A percentile compares a stretch with the other conserved stretches of the same genome.
Conservation (phyloP, 2,888 invertebrate genomes). For the Eumerus sabulonum region DNA sequence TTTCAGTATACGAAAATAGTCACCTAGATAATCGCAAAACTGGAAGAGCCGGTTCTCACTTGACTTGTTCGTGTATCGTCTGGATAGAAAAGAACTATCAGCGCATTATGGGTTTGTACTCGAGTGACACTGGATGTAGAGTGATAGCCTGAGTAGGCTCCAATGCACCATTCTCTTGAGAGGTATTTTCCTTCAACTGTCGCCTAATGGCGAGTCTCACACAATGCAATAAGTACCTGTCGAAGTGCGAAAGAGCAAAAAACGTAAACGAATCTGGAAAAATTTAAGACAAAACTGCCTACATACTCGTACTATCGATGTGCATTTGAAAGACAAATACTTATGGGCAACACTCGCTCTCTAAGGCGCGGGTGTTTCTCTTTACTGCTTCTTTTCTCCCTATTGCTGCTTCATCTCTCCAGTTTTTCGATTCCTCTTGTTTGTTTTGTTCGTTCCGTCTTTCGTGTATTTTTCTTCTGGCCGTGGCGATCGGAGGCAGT, state of each 20-base stretch:
- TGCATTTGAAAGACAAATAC: too few relatives aligned
- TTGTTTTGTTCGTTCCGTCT: constrained; percentile 58
- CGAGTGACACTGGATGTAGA: background rate
- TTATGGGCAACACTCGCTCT: too few relatives aligned
- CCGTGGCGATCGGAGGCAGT: constrained; percentile 47
- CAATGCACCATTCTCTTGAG: constrained; percentile 18
- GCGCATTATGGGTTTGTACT: constrained; percentile 37
- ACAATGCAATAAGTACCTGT: constrained; percentile 31
- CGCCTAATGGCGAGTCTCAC: background rate
- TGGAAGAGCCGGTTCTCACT: constrained; percentile 76
- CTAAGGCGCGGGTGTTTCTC: constrained; percentile 58
- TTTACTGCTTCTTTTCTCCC: constrained; percentile 58
- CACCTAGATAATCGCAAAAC: constrained; percentile 78
- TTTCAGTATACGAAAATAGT: constrained; percentile 69
- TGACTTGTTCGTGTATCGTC: constrained; percentile 9
- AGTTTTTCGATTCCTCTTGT: constrained; percentile 49
- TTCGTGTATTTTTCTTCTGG: constrained; percentile 29
- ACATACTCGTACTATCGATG: too few relatives aligned
- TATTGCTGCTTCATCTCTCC: constrained; percentile 16
- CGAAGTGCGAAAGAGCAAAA: constrained; percentile 27
- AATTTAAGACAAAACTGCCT: too few relatives aligned
- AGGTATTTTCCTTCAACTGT: background rate
- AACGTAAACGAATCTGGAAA: background rate
- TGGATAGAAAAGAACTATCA: background rate
- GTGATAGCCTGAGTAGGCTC: constrained; percentile 15